A percentile compares a stretch with the other conserved stretches of the same genome.
phyloP scores from a whole-genome alignment of 2,888 invertebrate genomes.

The Polydrusus pterygomalis region DNA sequence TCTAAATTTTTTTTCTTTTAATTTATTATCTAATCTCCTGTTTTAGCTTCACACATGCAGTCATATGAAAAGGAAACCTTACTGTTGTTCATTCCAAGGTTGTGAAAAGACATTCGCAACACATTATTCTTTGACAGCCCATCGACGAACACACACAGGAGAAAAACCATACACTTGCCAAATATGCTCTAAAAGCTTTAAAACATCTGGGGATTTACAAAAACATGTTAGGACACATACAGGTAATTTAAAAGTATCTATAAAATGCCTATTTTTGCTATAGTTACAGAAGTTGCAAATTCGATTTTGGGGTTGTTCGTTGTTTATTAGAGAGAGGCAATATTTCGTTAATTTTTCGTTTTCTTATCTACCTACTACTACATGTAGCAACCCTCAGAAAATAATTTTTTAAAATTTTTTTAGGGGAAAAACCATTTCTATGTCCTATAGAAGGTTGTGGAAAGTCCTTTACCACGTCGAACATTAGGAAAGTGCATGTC shows the following conservation, averaged over 20 bases:
- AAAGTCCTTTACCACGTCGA: constrained; percentile 80
- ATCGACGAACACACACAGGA: constrained; percentile 75
- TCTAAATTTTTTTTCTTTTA: no score
- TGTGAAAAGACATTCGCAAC: constrained; percentile 75
- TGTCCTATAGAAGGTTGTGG: constrained; percentile 77
- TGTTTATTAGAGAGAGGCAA: no score
- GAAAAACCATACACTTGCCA: constrained; percentile 69
- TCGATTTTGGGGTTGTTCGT: no score
- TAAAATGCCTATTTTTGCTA: neutral
- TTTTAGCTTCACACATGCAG: constrained; percentile 74
- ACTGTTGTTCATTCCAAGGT: constrained; percentile 71
- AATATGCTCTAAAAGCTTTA: constrained; percentile 67
- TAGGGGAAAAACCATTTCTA: constrained; percentile 73
- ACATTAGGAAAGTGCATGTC: constrained; percentile 80
- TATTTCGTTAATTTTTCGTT: no score
- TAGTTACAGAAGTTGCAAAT: neutral
- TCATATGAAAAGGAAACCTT: constrained; percentile 74
- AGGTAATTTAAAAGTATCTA: constrained; percentile 60
- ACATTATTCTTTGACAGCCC: constrained; percentile 73
- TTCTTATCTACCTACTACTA: no score
- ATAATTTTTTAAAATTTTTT: no score
- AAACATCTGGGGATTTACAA: constrained; percentile 69
- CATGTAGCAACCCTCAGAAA: no score
- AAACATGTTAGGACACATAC: constrained; percentile 71
- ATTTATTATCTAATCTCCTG: no score